Percentiles rank a stretch among this genome's conserved stretches.
Conservation (phyloP, 1,140 invertebrate species). For the Drosophila bipectinata region DNA sequence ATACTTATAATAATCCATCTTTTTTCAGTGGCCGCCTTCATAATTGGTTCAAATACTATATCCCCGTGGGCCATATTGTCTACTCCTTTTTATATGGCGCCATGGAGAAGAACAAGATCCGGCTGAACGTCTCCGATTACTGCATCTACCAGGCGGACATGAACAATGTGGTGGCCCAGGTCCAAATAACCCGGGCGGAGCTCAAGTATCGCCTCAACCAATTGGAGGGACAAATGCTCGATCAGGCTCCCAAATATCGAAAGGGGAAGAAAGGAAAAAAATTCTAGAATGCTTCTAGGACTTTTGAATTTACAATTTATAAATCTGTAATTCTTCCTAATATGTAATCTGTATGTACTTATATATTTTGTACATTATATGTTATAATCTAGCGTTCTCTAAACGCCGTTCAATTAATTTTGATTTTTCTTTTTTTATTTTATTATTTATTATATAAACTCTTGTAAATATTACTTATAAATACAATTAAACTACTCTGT, state of each 20-base stretch:
- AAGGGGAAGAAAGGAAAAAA: background rate
- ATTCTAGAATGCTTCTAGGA: background rate
- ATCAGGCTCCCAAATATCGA: background rate
- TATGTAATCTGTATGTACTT: background rate
- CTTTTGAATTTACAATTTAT: background rate
- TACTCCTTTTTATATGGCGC: constrained; percentile 73
- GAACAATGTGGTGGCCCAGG: constrained; percentile 50
- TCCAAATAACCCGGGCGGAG: constrained; percentile 49
- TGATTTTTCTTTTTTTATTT: too few species aligned
- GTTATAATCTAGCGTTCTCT: background rate
- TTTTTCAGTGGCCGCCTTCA: constrained; percentile 35
- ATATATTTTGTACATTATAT: constrained; percentile 4
- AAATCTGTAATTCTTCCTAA: background rate
- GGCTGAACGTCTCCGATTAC: constrained; percentile 71
- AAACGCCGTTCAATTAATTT: background rate
- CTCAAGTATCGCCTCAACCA: constrained; percentile 32
- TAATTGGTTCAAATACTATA: constrained; percentile 74
- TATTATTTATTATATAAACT: too few species aligned
- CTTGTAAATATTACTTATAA: too few species aligned
- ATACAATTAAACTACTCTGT: too few species aligned
- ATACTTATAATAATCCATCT: background rate
- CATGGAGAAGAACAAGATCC: constrained; percentile 72
- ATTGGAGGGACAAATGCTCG: background rate
- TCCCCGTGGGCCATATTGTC: constrained; percentile 68
- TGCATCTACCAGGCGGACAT: constrained; percentile 65